Base-by-base conservation (phyloP, 1,140 invertebrate species). In the Helicoverpa armigera region DNA sequence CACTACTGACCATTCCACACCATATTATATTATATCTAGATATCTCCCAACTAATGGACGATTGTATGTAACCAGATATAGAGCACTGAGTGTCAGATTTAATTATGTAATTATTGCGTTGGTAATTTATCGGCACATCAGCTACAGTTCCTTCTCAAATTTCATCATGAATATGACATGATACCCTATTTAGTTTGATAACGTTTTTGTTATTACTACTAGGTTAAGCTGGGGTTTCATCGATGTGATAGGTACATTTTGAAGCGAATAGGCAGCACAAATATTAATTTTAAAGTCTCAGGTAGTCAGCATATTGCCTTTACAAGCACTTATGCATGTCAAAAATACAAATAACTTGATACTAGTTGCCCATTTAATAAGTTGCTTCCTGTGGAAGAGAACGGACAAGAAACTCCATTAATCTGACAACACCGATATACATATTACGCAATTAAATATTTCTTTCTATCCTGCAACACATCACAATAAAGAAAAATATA, bases 41-140 rank as follows among this genome's bases (percentile, higher is more conserved):
- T 50, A 69, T 69, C 35, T 43, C 4, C 4, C 35, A 43, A 14
- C 16, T 29, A 72, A 72, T 54, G 50, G 50, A 50, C 23, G 18
- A 23, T 70, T 50, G 23, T 29, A 11, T 70, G 67, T 54, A 54
- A 72, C 16, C 69, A 53, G 35, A 72, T 16, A 72, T 51, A 51
- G 12, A 3, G 3, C 50, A 53, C 14, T 2, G 11, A 53, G 50
- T 72, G 23, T 72, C 69, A 72, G 7, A 13, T 72, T 72, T 72
- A 72, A 54, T 72, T 54, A 54, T 72, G 9, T 72, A 53, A 51
- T 69, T 69, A 69, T 69, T 69, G 65, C 18, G 35, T 48, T 48
- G 14, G 16, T 67, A 67, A 50, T 67, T 67, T 67, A 67, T 67
- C n/a, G 43, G 43, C 3, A 9, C 65, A 50, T 69, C 50, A 12